Percentiles rank a stretch among this genome's conserved stretches.
Evolutionary conservation across 2,797 vertebrate species (phyloP).

Genomic region (Eupleurogrammus muticus): DNA sequence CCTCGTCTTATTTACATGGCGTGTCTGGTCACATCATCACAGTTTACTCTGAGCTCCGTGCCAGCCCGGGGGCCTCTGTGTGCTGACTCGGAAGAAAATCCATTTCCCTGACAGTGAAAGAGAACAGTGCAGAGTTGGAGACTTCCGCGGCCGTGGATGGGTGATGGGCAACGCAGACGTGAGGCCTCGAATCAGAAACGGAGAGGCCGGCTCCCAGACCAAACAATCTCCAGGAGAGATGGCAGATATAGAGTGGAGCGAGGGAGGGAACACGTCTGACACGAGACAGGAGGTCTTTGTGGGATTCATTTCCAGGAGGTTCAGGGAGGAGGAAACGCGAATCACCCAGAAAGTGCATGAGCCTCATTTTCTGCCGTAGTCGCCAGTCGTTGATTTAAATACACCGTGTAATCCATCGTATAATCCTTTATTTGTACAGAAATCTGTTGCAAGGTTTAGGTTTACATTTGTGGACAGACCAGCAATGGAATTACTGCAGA

Average conservation of each 20-base stretch:
- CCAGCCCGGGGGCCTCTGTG: slow-evolving; percentile 44
- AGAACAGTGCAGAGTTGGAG: slow-evolving; percentile 42
- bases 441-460: no score
- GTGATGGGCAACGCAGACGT: slow-evolving; percentile 34
- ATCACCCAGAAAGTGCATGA: background rate
- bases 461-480: no score
- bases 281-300: slow-evolving; percentile 16
- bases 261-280: background rate
- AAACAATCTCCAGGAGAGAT: slow-evolving; percentile 36
- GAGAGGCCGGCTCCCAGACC: slow-evolving; percentile 14
- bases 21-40: slow-evolving; percentile 68
- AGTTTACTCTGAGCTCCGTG: slow-evolving; percentile 53
- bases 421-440: no score
- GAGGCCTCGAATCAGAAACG: background rate
- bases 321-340: background rate
- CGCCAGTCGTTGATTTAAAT: no score
- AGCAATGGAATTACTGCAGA: no score
- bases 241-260: slow-evolving; percentile 10
- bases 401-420: no score
- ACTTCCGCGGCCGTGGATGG: slow-evolving; percentile 23
- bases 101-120: slow-evolving; percentile 55
- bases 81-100: slow-evolving; percentile 59
- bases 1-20: slow-evolving; percentile 63
- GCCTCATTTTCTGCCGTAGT: background rate
- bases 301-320: no score